A percentile compares a stretch with the other conserved stretches of the same genome.
These are phyloP conservation scores for Macroglossus sobrinus DNA, from an alignment of 2,113 vertebrate species.

Conservation along the genomic window DNA sequence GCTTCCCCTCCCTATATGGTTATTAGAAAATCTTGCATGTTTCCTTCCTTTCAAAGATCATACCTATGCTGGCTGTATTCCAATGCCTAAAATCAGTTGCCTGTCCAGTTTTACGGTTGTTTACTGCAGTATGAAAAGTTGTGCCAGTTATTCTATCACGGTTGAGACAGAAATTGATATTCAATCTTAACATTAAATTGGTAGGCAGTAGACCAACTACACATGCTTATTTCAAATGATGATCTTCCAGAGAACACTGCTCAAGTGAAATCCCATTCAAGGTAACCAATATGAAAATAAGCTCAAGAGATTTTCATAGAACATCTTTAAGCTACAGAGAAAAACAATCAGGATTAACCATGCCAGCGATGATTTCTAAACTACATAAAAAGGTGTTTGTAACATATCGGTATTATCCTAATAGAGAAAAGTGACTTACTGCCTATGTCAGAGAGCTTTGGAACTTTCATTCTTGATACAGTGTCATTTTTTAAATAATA, in stretches of 20 bases:
- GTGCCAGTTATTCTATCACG: neutral
- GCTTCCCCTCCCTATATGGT: rapidly evolving
- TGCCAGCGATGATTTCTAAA: neutral
- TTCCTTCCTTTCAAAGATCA: neutral
- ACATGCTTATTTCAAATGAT: neutral
- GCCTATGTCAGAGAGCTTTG: neutral
- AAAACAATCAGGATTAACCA: slow-evolving; percentile 42
- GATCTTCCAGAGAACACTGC: neutral
- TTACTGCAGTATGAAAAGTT: neutral
- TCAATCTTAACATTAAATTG: neutral
- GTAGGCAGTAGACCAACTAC: neutral
- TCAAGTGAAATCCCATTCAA: neutral
- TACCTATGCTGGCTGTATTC: neutral
- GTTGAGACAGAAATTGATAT: neutral
- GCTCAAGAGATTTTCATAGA: neutral
- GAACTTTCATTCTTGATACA: neutral
- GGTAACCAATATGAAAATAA: neutral
- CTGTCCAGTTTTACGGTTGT: neutral
- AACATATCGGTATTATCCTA: neutral
- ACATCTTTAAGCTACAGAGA: neutral
- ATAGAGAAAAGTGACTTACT: slow-evolving; percentile 32
- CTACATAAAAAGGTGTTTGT: neutral
- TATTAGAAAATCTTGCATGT: neutral
- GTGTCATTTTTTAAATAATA: neutral
- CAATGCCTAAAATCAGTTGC: neutral